phyloP scores from a whole-genome alignment of 2,113 vertebrate genomes.

The Neoarius graeffei region DNA sequence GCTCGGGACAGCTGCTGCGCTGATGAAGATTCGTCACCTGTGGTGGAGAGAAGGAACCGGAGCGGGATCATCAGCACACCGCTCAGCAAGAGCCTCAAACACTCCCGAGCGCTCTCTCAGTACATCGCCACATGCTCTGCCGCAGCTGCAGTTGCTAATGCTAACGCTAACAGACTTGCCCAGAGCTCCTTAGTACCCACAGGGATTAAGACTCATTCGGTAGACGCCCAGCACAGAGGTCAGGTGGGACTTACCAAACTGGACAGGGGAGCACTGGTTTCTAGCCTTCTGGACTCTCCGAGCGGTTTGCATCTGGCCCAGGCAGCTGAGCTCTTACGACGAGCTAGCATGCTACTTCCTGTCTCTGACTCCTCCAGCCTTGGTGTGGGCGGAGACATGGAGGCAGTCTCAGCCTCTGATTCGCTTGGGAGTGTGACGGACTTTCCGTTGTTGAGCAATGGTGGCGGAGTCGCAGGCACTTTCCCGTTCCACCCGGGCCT shows the following conservation, averaged over 20 bases:
- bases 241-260: slow-evolving; percentile 80
- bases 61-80: slow-evolving; percentile 96
- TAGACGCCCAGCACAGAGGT: slow-evolving; percentile 82
- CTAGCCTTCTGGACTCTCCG: slow-evolving; percentile 88
- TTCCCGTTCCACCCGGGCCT: slow-evolving; percentile 97
- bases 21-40: slow-evolving; percentile 78
- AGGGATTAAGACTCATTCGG: slow-evolving; percentile 87
- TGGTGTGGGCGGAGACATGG: slow-evolving; percentile 81
- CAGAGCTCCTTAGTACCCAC: slow-evolving; percentile 63
- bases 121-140: slow-evolving; percentile 81
- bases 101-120: slow-evolving; percentile 91
- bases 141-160: slow-evolving; percentile 56
- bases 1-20: slow-evolving; percentile 79
- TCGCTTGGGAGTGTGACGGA: slow-evolving; percentile 88
- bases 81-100: slow-evolving; percentile 94
- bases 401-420: slow-evolving; percentile 85
- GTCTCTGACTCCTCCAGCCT: slow-evolving; percentile 60
- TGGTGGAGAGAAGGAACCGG: slow-evolving; percentile 89
- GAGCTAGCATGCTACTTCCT: slow-evolving; percentile 88
- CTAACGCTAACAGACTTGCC: slow-evolving; percentile 72
- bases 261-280: slow-evolving; percentile 85
- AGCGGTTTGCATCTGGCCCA: slow-evolving; percentile 94
- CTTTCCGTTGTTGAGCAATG: slow-evolving; percentile 84
- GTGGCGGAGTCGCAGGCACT: slow-evolving; percentile 67
- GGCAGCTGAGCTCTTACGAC: slow-evolving; percentile 93